Base-by-base conservation (phyloP, 2,113 vertebrate species). In the Aythya baeri region DNA sequence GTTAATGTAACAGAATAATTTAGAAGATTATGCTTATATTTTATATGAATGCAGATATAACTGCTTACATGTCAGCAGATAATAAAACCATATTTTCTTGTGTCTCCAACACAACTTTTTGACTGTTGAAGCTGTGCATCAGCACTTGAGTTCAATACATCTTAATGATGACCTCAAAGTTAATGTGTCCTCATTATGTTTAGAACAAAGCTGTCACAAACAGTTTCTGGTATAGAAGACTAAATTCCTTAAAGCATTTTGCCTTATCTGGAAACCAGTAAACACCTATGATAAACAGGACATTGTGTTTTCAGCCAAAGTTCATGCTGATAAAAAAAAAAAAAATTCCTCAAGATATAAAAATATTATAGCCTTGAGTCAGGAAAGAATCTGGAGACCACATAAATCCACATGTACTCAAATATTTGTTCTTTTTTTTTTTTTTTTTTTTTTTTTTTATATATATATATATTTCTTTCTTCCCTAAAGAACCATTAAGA, bases 161-260 rank as follows among this genome's bases (percentile, higher is more conserved):
- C 54, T 82, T 66, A 85, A 46, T 65, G 49, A 85, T 90, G n/a
- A 75, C 65, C 88, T 97, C 68, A 95, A 49, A 94, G 65, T 77
- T 63, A 83, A 36, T 76, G 41, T 67, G 29, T 43, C 38, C 34
- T 94, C 84, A 91, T 93, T 96, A 95, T 87, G 27, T 54, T 91
- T 78, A 84, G 43, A 94, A 79, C 17, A 83, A 54, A 95, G 57
- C 6, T 54, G 32, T 43, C 65, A 61, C n/a, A 84, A 70, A 84
- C 27, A 65, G 21, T 93, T 92, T 81, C 49, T 59, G 49, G 8
- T 50, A 70, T 78, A 85, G 17, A 57, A 70, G 34, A 50, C 6
- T 38, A 43, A 93, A 80, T 57, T 59, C 15, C 68, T 7, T 4
- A 62, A 86, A 89, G 2, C 17, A 59, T 71, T 94, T 93, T 85